Evolutionary conservation across 1,140 invertebrate genomes (phyloP).

Genomic region (Drosophila parvula): DNA sequence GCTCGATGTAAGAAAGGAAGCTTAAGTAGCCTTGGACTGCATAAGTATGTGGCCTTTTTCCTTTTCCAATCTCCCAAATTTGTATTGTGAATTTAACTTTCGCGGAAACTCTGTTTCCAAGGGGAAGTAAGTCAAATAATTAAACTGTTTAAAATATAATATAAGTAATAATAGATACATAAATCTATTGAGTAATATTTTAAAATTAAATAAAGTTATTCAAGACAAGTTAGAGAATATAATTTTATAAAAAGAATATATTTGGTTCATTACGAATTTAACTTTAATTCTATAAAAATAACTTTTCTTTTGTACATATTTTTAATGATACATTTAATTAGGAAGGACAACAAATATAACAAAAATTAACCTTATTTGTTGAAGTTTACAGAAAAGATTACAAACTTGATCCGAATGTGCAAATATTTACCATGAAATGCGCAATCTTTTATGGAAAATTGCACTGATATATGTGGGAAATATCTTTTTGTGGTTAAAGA

Average conservation of each 20-base stretch:
- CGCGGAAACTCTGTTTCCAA: neutral
- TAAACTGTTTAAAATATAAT: neutral
- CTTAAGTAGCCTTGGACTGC: conserved; percentile 33
- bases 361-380: neutral
- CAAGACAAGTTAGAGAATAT: neutral
- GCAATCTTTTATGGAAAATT: neutral
- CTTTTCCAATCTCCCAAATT: neutral
- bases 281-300: neutral
- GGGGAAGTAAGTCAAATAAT: neutral
- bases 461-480: neutral
- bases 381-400: too few species aligned
- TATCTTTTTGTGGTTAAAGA: neutral
- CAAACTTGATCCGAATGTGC: neutral
- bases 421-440: neutral
- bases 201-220: neutral
- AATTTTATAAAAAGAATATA: neutral
- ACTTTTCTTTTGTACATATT: neutral
- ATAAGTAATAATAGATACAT: neutral
- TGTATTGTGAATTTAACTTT: neutral
- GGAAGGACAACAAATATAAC: neutral
- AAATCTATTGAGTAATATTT: neutral
- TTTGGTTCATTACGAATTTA: neutral
- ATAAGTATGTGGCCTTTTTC: conserved; percentile 6
- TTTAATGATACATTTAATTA: neutral
- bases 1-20: conserved; percentile 15